A percentile compares a stretch with the other conserved stretches of the same genome.
These are phyloP conservation scores for Drosophila aldrichi DNA, from an alignment of 2,888 invertebrate genomes.

Conservation along the genomic window DNA sequence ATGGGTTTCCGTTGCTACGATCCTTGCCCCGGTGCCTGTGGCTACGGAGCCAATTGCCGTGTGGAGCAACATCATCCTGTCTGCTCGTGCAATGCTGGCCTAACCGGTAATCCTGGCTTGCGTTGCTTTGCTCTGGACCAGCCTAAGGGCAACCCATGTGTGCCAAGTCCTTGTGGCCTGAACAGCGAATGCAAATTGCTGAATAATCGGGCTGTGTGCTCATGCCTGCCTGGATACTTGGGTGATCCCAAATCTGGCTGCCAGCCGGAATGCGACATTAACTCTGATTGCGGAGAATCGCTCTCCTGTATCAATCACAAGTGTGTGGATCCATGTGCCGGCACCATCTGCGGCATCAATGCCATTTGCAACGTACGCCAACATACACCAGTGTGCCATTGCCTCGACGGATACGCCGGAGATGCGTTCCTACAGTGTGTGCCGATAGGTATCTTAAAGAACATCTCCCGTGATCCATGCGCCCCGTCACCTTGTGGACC, in stretches of 20 bases:
- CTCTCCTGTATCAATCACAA: constrained; percentile 91
- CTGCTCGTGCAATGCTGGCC: constrained; percentile 90
- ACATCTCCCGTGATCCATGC: constrained; percentile 89
- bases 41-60: constrained; percentile 90
- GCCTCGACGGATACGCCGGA: constrained; percentile 91
- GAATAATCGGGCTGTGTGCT: constrained; percentile 90
- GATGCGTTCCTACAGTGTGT: constrained; percentile 92
- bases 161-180: constrained; percentile 91
- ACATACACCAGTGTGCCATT: constrained; percentile 93
- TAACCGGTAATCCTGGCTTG: constrained; percentile 91
- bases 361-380: constrained; percentile 92
- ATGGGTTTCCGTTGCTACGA: constrained; percentile 92
- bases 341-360: constrained; percentile 91
- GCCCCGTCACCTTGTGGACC: constrained; percentile 92
- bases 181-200: constrained; percentile 92
- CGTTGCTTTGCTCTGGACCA: constrained; percentile 88
- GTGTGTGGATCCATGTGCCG: constrained; percentile 91
- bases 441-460: constrained; percentile 86
- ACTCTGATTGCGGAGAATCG: constrained; percentile 91
- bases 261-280: constrained; percentile 92
- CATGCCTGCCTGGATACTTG: constrained; percentile 90
- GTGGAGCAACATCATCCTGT: constrained; percentile 92
- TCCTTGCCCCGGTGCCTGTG: constrained; percentile 93
- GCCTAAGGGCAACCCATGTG: constrained; percentile 88
- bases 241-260: constrained; percentile 93